A percentile compares a stretch with the other conserved stretches of the same genome.
These are phyloP conservation scores for Phenacoccus solenopsis DNA, from an alignment of 1,140 invertebrate species.

Conservation along the genomic window DNA sequence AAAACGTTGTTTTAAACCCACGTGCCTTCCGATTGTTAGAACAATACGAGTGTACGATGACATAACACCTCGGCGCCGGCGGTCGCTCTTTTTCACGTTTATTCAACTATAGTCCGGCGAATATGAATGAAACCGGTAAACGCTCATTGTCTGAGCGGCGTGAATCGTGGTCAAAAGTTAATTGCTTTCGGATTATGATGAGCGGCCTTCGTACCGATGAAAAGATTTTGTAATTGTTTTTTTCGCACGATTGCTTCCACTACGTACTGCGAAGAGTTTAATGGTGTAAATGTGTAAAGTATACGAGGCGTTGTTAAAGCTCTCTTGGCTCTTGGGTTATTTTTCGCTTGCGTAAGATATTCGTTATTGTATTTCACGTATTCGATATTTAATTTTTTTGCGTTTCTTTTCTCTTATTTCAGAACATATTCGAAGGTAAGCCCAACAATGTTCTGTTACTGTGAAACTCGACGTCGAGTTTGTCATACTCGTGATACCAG, in stretches of 20 bases:
- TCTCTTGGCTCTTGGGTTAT: too few species aligned
- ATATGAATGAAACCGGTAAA: constrained; percentile 2
- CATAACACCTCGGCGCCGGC: not conserved
- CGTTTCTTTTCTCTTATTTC: too few species aligned
- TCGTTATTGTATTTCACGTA: too few species aligned
- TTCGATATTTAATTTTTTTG: too few species aligned
- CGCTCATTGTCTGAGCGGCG: not conserved
- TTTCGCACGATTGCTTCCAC: not conserved
- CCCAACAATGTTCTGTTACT: too few species aligned
- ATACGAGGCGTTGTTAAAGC: too few species aligned
- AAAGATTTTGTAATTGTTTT: not conserved
- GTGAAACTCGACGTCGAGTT: too few species aligned
- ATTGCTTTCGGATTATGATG: not conserved
- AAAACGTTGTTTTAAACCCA: constrained; percentile 1
- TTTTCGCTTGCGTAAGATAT: too few species aligned
- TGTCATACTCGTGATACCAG: too few species aligned
- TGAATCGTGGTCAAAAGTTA: constrained; percentile 1
- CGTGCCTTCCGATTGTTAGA: constrained; percentile 1
- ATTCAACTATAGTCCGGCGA: not conserved
- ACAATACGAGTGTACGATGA: not conserved
- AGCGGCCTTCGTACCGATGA: not conserved
- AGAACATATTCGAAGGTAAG: too few species aligned
- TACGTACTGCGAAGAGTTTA: too few species aligned
- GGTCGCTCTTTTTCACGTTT: not conserved
- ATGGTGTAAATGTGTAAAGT: too few species aligned